These are phyloP conservation scores for Apostichopus parvimensis DNA, from an alignment of 35 echinoderm and acorn worm genomes.

Conservation along the genomic window DNA sequence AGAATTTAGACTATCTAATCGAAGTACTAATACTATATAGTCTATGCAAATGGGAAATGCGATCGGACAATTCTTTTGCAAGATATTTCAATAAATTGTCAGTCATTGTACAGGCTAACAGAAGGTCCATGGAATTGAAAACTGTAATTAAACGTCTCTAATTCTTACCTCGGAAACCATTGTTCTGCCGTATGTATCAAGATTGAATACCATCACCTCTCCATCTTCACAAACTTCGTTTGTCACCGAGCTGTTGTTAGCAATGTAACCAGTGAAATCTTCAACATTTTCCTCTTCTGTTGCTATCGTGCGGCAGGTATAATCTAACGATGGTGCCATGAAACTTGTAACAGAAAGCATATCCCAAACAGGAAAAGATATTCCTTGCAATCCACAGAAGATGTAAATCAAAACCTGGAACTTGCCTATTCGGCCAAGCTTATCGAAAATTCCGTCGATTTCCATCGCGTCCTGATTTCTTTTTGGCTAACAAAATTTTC, in stretches of 20 bases:
- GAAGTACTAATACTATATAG: too few relatives aligned
- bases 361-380: conserved; percentile 44
- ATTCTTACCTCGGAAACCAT: conserved; percentile 40
- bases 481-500: too few relatives aligned
- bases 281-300: conserved; percentile 3
- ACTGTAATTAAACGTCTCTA: background rate
- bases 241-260: background rate
- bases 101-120: too few relatives aligned
- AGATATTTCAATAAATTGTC: too few relatives aligned
- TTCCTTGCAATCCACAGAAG: conserved; percentile 47
- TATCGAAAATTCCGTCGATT: conserved; percentile 21
- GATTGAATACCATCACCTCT: conserved; percentile 33
- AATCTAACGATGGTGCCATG: conserved; percentile 1
- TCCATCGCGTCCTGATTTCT: conserved; percentile 23
- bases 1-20: too few relatives aligned
- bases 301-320: background rate
- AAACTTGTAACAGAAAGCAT: conserved; percentile 28
- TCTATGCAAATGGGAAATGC: too few relatives aligned
- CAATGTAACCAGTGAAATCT: background rate
- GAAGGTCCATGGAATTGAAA: too few relatives aligned
- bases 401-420: conserved; percentile 44
- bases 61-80: too few relatives aligned
- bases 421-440: conserved; percentile 18
- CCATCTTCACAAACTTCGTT: background rate
- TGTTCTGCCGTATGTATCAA: conserved; percentile 36